Percentiles rank a stretch among this genome's conserved stretches.
Conservation (phyloP, 2,113 vertebrate genomes). For the Xiphophorus couchianus region DNA sequence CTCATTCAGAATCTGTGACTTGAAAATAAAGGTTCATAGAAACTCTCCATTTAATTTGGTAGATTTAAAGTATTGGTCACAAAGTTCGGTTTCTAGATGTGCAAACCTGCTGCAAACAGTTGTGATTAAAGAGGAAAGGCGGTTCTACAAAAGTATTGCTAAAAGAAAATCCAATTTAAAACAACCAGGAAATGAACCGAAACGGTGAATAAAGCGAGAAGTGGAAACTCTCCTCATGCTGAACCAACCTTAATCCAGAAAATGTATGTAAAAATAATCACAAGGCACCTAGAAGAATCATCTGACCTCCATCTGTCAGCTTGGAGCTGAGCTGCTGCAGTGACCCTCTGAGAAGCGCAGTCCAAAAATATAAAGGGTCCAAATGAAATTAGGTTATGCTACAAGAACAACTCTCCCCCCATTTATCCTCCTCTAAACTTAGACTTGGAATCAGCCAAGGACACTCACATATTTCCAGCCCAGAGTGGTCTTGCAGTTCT, state of each 20-base stretch:
- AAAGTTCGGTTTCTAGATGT: background rate
- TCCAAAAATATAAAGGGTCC: conserved; percentile 46
- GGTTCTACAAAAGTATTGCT: background rate
- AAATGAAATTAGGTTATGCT: conserved; percentile 47
- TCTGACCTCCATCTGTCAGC: conserved; percentile 12
- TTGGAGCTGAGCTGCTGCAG: conserved; percentile 19
- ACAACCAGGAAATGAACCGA: background rate
- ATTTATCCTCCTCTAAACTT: conserved; percentile 35
- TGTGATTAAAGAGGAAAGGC: background rate
- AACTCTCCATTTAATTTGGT: background rate
- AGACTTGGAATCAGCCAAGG: conserved; percentile 26
- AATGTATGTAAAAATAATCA: background rate
- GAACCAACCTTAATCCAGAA: background rate
- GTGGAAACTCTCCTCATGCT: background rate
- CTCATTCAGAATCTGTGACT: background rate
- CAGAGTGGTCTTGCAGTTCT: conserved; percentile 99
- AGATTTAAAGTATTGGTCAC: background rate
- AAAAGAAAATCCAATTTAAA: background rate
- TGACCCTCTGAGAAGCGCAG: conserved; percentile 14
- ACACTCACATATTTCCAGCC: conserved; percentile 99
- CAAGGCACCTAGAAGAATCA: background rate
- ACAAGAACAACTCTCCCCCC: conserved; percentile 35
- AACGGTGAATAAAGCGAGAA: too few relatives aligned
- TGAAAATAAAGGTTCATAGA: background rate
- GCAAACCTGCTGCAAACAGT: background rate